Conservation (phyloP, 2,113 vertebrate genomes). For the Clarias batrachus region DNA sequence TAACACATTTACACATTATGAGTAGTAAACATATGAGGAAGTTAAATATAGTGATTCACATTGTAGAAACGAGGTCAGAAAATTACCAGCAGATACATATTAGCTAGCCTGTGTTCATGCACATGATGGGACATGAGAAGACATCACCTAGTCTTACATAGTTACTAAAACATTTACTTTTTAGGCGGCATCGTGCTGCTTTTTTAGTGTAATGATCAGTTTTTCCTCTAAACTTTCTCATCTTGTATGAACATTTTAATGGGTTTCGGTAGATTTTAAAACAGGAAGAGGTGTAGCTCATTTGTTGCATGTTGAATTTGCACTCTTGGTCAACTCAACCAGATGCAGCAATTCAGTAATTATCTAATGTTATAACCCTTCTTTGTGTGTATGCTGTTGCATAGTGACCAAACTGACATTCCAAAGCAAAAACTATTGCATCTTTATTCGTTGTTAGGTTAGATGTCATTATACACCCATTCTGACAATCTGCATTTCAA, state of each 20-base stretch:
- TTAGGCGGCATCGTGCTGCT: neutral
- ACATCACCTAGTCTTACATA: neutral
- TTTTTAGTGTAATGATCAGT: neutral
- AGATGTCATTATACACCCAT: neutral
- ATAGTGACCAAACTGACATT: neutral
- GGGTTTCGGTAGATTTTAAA: neutral
- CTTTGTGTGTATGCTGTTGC: neutral
- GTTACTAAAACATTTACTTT: neutral
- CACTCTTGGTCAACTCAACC: neutral
- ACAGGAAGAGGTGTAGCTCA: constrained; percentile 24
- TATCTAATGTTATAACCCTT: neutral
- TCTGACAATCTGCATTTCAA: neutral
- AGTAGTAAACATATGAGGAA: constrained; percentile 11
- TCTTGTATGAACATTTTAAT: neutral
- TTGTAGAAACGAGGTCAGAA: neutral
- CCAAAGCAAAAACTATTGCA: neutral
- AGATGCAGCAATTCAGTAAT: neutral
- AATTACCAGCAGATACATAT: neutral
- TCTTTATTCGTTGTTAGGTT: neutral
- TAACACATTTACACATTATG: neutral
- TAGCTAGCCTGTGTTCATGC: neutral
- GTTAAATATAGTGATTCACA: constrained; percentile 23
- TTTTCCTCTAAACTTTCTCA: neutral
- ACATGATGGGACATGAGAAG: neutral
- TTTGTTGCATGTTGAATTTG: neutral